A percentile compares a stretch with the other conserved stretches of the same genome.
Evolutionary conservation across 2,888 invertebrate genomes (phyloP).

Genomic region (Xestia ashworthii): DNA sequence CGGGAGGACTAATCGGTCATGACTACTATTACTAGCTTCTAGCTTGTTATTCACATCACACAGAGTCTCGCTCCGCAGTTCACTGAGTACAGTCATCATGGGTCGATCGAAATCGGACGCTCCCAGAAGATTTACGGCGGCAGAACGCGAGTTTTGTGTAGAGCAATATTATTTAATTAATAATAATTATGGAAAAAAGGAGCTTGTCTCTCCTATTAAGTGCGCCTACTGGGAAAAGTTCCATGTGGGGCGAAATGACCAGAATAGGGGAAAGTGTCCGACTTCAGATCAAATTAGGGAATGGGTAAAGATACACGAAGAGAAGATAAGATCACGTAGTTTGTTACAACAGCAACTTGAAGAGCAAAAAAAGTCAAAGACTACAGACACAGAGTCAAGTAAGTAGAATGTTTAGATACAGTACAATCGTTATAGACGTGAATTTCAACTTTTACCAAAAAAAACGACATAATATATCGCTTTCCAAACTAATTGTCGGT

Average conservation of each 20-base stretch:
- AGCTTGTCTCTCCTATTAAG: neutral
- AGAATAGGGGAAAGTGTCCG: conserved; percentile 4
- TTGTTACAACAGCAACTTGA: neutral
- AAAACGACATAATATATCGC: too few relatives aligned
- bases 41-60: neutral
- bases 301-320: conserved; percentile 18
- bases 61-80: conserved; percentile 1
- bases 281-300: neutral
- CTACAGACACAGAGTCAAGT: neutral
- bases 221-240: neutral
- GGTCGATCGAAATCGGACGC: neutral
- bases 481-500: too few relatives aligned
- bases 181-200: neutral
- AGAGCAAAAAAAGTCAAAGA: neutral
- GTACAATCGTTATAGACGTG: too few relatives aligned
- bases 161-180: conserved; percentile 14
- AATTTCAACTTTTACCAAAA: too few relatives aligned
- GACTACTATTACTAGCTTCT: too few relatives aligned
- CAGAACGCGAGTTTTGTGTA: conserved; percentile 19
- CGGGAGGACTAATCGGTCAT: too few relatives aligned
- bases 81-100: conserved; percentile 1
- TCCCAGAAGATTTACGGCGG: neutral
- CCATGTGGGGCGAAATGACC: neutral
- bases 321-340: neutral
- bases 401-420: neutral